Conservation (phyloP, 2,888 invertebrate species). For the Andrena praecox region DNA sequence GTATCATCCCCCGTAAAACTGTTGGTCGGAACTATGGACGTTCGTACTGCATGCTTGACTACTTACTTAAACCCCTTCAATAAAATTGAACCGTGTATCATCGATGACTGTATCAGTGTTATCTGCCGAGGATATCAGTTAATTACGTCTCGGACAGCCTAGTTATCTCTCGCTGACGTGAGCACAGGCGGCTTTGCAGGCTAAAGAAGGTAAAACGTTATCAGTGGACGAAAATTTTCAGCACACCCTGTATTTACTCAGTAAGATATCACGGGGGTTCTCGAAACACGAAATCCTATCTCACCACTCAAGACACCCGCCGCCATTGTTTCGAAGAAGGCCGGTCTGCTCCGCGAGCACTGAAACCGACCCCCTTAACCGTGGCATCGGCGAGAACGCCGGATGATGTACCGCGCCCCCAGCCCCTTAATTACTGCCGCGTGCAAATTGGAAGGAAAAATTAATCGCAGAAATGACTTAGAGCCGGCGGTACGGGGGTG, state of each 20-base stretch:
- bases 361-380: constrained; percentile 68
- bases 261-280: constrained; percentile 49
- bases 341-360: constrained; percentile 71
- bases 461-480: constrained; percentile 85
- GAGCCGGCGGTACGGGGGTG: constrained; percentile 77
- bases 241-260: constrained; percentile 27
- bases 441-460: constrained; percentile 85
- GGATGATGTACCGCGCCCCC: constrained; percentile 82
- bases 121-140: neutral
- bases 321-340: constrained; percentile 81
- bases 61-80: neutral
- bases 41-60: neutral
- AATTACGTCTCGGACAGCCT: neutral
- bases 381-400: constrained; percentile 70
- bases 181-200: neutral
- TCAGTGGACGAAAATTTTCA: neutral
- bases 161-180: neutral
- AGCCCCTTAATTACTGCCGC: constrained; percentile 85
- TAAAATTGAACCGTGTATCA: neutral
- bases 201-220: neutral
- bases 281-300: constrained; percentile 69
- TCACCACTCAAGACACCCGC: constrained; percentile 71
- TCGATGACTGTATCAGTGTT: neutral
- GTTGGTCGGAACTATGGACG: neutral
- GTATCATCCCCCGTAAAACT: constrained; percentile 8